phyloP scores from a whole-genome alignment of 2,113 vertebrate species.

The Copsychus sechellarum region DNA sequence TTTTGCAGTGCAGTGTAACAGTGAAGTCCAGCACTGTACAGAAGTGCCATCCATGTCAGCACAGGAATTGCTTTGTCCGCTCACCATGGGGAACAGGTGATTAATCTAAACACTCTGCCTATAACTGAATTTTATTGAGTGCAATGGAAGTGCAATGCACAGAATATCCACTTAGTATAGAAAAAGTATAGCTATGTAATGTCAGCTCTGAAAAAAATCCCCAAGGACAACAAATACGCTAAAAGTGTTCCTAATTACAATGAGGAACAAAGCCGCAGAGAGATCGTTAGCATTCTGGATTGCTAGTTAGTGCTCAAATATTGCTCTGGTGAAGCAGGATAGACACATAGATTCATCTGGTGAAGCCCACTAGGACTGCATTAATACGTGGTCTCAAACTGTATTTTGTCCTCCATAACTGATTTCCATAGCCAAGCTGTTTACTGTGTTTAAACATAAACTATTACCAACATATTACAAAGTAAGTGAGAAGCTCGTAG shows the following conservation, averaged over 20 bases:
- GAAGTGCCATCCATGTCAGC: not conserved
- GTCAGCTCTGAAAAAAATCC: not conserved
- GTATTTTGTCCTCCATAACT: constrained; percentile 27
- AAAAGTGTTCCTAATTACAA: not conserved
- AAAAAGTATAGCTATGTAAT: not conserved
- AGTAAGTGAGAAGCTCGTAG: constrained; percentile 23
- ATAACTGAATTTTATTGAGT: not conserved
- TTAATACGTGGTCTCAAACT: not conserved
- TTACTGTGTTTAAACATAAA: constrained; percentile 45
- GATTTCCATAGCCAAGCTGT: constrained; percentile 35
- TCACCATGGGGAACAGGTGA: not conserved
- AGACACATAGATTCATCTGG: not conserved
- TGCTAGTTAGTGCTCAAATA: not conserved
- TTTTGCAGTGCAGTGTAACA: not conserved
- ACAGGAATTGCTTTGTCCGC: not conserved
- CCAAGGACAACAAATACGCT: not conserved
- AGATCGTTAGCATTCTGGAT: not conserved
- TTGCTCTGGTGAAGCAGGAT: constrained; percentile 10
- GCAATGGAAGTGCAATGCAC: not conserved
- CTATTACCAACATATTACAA: not conserved
- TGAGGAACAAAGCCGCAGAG: not conserved
- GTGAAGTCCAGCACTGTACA: not conserved
- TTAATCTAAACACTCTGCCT: not conserved
- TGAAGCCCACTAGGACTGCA: constrained; percentile 7
- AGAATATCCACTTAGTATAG: not conserved